Percentiles rank a stretch among this genome's conserved stretches.
Conservation (phyloP, 2,888 invertebrate genomes). For the Morpho achilles region DNA sequence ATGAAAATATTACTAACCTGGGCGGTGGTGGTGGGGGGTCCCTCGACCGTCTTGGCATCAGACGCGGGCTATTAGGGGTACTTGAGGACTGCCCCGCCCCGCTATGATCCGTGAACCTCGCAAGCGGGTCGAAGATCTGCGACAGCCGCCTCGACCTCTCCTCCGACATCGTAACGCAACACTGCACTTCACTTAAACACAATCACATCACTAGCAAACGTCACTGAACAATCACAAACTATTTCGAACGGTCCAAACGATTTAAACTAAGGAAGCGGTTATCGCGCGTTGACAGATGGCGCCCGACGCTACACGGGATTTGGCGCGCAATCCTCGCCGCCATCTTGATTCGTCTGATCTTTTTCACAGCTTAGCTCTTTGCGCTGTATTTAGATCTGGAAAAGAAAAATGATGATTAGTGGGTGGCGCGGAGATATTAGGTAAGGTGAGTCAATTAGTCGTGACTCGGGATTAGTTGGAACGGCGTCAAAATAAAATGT, state of each 20-base stretch:
- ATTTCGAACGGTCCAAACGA: constrained; percentile 62
- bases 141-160: constrained; percentile 86
- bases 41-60: constrained; percentile 79
- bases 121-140: constrained; percentile 90
- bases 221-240: constrained; percentile 58
- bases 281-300: constrained; percentile 56
- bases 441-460: constrained; percentile 60
- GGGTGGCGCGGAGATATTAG: constrained; percentile 49
- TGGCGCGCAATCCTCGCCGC: constrained; percentile 62
- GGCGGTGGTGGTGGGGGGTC: constrained; percentile 73
- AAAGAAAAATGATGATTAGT: constrained; percentile 60
- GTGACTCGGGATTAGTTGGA: constrained; percentile 35
- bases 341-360: constrained; percentile 61
- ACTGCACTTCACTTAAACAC: constrained; percentile 50
- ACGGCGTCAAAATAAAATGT: constrained; percentile 48
- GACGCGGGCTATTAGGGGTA: constrained; percentile 86
- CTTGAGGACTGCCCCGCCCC: constrained; percentile 77
- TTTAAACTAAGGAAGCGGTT: constrained; percentile 56
- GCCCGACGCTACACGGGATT: constrained; percentile 48
- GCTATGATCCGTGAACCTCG: constrained; percentile 84
- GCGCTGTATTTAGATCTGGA: constrained; percentile 65
- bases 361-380: constrained; percentile 61
- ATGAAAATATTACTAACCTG: constrained; percentile 45
- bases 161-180: constrained; percentile 77
- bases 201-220: constrained; percentile 58